Base-by-base conservation (phyloP, 2,797 vertebrate genomes). In the Acipenser ruthenus region DNA sequence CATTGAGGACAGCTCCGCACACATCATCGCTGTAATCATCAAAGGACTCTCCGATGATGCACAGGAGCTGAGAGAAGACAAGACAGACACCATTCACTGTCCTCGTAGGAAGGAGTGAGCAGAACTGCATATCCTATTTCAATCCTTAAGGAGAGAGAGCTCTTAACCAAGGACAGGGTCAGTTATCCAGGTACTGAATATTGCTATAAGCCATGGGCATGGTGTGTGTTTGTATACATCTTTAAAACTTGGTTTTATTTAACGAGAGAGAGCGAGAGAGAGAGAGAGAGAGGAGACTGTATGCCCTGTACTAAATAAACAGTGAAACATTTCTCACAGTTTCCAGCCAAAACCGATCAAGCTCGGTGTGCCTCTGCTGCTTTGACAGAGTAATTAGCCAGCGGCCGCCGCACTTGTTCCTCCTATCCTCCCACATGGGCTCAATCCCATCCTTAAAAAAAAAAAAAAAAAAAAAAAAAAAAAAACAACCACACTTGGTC, bases 361-460 rank as follows among this genome's bases (percentile, higher is more conserved):
- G 86, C 62, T 93, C 87, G 0, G 77, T 82, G 74, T 89, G 89
- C 47, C 91, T 80, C 72, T 91, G 90, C 71, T 93, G 90, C 71
- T 91, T 94, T 69, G 88, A 83, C 6, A 93, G 79, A 3, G 89
- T 92, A 74, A 94, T 86, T 15, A 93, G 84, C 92, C 92, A 94
- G 72, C 92, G 89, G 49, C 92, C 92, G 0, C 92, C 92, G 4
- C 82, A 75, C 69, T 92, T 93, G 70, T 93, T 94, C 68, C 81
- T 84, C 72, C 61, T 76, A 70, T 94, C 92, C 73, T 93, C 92
- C 92, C 92, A 94, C 91, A 93, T 93, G 58, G 92, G 92, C 73
- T 89, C 82, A 0, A 94, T 93, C 13, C 92, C 91, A 0, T 93
- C 91, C 92, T 93, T 52, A 47, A 51, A 47, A 1, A 60, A n/a